Conservation (phyloP, 2,888 invertebrate species). For the Lumbricus terrestris region DNA sequence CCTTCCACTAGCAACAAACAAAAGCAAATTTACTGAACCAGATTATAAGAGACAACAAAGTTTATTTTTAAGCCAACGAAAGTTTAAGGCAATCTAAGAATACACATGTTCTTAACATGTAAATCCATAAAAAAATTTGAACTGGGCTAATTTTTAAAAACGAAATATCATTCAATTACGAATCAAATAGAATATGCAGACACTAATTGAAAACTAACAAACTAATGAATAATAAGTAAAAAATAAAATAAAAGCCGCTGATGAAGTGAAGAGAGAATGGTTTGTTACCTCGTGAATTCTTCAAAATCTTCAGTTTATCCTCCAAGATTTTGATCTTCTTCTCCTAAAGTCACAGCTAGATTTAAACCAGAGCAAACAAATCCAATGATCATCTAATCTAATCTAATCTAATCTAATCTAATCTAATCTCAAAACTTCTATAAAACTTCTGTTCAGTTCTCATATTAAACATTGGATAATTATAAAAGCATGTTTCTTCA, state of each 20-base stretch:
- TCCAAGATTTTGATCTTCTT: constrained; percentile 50
- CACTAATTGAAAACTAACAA: not conserved
- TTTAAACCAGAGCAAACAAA: not conserved
- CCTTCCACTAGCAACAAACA: not conserved
- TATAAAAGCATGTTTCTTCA: no score
- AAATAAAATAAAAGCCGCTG: not conserved
- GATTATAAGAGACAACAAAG: not conserved
- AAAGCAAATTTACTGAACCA: not conserved
- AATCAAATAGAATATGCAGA: not conserved
- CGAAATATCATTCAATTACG: no score
- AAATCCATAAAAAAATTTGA: not conserved
- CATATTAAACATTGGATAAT: no score
- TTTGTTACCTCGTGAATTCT: constrained; percentile 45
- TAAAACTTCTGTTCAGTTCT: no score
- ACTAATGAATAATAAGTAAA: not conserved
- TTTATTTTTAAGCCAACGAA: not conserved
- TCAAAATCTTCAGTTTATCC: constrained; percentile 50
- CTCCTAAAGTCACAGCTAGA: constrained; percentile 42
- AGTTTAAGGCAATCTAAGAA: not conserved
- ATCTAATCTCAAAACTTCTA: no score
- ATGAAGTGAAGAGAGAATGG: not conserved
- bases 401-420: no score
- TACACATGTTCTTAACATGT: not conserved
- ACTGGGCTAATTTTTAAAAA: not conserved
- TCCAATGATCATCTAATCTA: not conserved